Base-by-base conservation (phyloP, 2,113 vertebrate species). In the Elachura formosa region DNA sequence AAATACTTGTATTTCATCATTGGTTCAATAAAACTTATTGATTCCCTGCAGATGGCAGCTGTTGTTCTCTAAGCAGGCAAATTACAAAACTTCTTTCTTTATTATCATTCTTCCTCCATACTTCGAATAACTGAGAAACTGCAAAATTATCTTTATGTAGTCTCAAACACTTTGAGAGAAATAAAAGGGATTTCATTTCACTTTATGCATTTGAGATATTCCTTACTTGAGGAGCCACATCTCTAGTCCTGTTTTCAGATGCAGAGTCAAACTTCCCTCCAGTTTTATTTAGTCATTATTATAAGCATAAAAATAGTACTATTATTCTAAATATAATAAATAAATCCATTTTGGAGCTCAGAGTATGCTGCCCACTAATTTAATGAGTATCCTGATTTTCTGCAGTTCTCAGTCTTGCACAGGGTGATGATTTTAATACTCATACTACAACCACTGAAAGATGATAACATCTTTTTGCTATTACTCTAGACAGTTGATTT, bases 221-320 rank as follows among this genome's bases (percentile, higher is more conserved):
- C 9, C 20, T 78, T 54, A 45, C 23, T 49, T 0, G 0, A 89
- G 51, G 8, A 58, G 14, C 24, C 4, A 2, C 45, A 29, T 14
- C 55, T 81, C 13, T 28, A 21, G 8, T 58, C 9, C 29, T 73
- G 29, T 10, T 83, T 86, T 69, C 54, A 34, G 19, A 13, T 62
- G 33, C 16, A 71, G 22, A 17, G 23, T 33, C 20, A 22, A 62
- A 10, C 10, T 62, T 61, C 69, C 48, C 14, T 41, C 15, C 45
- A 38, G 21, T 38, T 88, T 75, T 24, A 24, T 58, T 51, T 29
- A 14, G 48, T 67, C 5, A 21, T 46, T 69, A 41, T 68, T 43
- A 16, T 25, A 40, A 59, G 12, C 49, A 61, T 52, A n/a, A n/a
- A n/a, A n/a, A n/a, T n/a, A n/a, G n/a, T n/a, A n/a, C n/a, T n/a